A percentile compares a stretch with the other conserved stretches of the same genome.
phyloP scores from a whole-genome alignment of 2,113 vertebrate species.

The Lepidothrix coronata region DNA sequence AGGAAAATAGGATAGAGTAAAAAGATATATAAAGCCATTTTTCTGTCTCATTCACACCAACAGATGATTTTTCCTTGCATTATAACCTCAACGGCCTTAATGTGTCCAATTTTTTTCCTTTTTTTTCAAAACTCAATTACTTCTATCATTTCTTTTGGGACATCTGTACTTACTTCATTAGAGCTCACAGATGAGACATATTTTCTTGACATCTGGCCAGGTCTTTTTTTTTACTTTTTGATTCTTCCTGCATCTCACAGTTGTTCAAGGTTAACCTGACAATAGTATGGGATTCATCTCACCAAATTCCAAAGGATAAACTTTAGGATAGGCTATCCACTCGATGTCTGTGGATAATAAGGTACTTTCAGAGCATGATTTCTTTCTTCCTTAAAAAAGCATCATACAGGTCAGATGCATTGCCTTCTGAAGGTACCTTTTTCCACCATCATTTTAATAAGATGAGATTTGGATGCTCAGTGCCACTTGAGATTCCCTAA shows the following conservation, averaged over 20 bases:
- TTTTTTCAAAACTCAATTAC: background rate
- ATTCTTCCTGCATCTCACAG: background rate
- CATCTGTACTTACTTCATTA: conserved; percentile 2
- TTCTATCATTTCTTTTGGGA: conserved; percentile 17
- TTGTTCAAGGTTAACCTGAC: background rate
- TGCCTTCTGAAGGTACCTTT: background rate
- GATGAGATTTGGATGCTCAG: rapidly evolving
- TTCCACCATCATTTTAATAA: background rate
- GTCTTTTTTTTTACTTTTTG: background rate
- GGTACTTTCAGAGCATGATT: background rate
- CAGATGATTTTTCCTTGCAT: background rate
- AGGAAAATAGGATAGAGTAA: background rate
- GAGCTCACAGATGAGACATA: background rate
- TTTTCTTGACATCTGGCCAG: background rate
- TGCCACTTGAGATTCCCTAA: background rate
- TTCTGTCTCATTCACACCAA: background rate
- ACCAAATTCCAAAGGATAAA: background rate
- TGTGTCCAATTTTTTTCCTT: background rate
- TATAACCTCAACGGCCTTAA: conserved; percentile 4
- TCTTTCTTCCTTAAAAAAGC: background rate
- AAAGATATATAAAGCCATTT: background rate
- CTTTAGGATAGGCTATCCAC: background rate
- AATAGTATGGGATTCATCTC: background rate
- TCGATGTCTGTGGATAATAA: background rate
- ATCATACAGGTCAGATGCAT: background rate